Evolutionary conservation across 1,140 invertebrate genomes (phyloP).

Genomic region (Mya arenaria): DNA sequence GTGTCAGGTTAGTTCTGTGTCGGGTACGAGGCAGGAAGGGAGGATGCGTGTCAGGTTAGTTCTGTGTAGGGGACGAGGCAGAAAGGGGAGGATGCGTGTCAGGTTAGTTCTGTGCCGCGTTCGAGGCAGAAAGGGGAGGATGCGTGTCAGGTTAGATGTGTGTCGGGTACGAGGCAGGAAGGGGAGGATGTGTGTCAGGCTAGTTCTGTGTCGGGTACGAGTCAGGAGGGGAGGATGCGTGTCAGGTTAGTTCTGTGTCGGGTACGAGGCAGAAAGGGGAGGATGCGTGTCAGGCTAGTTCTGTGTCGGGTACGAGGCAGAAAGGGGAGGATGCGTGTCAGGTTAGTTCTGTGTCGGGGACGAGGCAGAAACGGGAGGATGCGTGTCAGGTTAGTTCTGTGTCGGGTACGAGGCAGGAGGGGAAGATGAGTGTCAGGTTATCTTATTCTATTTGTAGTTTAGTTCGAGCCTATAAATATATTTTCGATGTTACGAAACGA

Average conservation of each 20-base stretch:
- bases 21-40: slow-evolving; percentile 94
- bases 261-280: not conserved
- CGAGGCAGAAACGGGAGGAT: no score
- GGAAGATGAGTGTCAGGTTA: not conserved
- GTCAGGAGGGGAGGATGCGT: slow-evolving; percentile 92
- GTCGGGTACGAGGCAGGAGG: not conserved
- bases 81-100: slow-evolving; percentile 83
- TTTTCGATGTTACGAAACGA: no score
- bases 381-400: no score
- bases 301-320: not conserved
- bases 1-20: no score
- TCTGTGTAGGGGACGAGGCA: slow-evolving; percentile 95
- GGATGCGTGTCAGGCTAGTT: not conserved
- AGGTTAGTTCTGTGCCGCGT: slow-evolving; percentile 95
- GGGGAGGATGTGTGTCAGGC: slow-evolving; percentile 93
- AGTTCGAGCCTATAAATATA: no score
- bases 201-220: slow-evolving; percentile 97
- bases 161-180: slow-evolving; percentile 85
- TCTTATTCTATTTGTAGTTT: no score
- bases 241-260: slow-evolving; percentile 85
- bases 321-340: not conserved
- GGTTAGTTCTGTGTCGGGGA: no score
- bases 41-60: slow-evolving; percentile 90
- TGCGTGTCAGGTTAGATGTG: slow-evolving; percentile 87
- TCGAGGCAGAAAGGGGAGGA: slow-evolving; percentile 94